Percentiles rank a stretch among this genome's conserved stretches.
phyloP scores from a whole-genome alignment of 2,113 vertebrate species.

The Saccopteryx leptura region DNA sequence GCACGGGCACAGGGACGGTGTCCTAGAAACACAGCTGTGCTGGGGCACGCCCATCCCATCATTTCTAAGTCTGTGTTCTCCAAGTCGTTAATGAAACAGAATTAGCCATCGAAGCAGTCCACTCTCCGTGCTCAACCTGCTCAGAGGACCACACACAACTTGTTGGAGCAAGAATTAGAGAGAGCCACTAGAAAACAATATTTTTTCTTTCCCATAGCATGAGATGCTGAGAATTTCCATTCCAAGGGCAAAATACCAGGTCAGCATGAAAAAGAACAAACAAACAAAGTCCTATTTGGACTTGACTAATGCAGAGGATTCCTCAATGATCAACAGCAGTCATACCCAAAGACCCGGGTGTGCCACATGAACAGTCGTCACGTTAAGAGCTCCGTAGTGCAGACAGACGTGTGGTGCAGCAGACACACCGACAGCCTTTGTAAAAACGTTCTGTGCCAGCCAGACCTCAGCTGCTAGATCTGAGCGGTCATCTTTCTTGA shows the following conservation, averaged over 20 bases:
- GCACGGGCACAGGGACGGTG: not conserved
- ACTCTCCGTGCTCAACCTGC: not conserved
- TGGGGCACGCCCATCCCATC: not conserved
- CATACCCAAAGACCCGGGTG: not conserved
- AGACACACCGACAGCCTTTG: not conserved
- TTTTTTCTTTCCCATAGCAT: not conserved
- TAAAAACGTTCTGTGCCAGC: not conserved
- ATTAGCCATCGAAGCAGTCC: not conserved
- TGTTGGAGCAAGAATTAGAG: not conserved
- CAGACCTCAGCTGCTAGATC: not conserved
- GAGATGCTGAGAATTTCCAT: not conserved
- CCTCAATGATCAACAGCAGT: not conserved
- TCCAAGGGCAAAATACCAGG: slow-evolving; percentile 26
- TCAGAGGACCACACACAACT: not conserved
- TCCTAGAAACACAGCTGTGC: not conserved
- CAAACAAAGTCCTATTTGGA: not conserved
- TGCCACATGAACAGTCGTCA: not conserved
- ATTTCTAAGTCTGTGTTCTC: not conserved
- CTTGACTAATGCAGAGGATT: not conserved
- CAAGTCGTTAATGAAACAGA: not conserved
- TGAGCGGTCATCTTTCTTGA: not conserved
- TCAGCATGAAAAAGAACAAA: not conserved
- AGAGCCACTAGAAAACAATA: not conserved
- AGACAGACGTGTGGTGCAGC: not conserved
- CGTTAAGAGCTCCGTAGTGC: not conserved